Evolutionary conservation across 2,113 vertebrate genomes (phyloP).

Genomic region (Elephantulus edwardii): DNA sequence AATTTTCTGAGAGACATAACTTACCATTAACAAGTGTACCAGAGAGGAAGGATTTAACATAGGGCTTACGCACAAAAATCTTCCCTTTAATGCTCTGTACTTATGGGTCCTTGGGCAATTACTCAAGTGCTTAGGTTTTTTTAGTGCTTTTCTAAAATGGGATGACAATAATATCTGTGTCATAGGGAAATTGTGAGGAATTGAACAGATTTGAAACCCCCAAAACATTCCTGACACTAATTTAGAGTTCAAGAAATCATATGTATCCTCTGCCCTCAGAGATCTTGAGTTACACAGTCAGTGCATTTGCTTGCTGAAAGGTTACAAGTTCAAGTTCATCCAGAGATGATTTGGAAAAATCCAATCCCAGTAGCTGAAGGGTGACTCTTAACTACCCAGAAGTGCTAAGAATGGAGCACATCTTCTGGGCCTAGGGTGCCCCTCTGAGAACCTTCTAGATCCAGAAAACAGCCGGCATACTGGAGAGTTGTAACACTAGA

Average conservation of each 20-base stretch:
- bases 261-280: background rate
- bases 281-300: background rate
- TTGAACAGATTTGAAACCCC: background rate
- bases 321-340: no score
- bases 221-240: background rate
- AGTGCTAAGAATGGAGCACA: no score
- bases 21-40: background rate
- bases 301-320: no score
- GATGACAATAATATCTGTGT: background rate
- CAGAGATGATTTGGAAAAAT: no score
- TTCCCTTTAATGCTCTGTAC: background rate
- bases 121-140: background rate
- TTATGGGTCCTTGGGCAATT: background rate
- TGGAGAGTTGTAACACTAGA: no score
- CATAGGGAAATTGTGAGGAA: background rate
- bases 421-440: no score
- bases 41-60: background rate
- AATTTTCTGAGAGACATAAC: background rate
- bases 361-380: no score
- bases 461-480: no score
- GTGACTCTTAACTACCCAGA: no score
- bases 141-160: background rate
- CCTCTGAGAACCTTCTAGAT: no score
- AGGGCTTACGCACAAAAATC: background rate
- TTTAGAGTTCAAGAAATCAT: background rate